Percentiles rank a stretch among this genome's conserved stretches.
Conservation (phyloP, 1,140 invertebrate species). For the Adelges cooleyi region DNA sequence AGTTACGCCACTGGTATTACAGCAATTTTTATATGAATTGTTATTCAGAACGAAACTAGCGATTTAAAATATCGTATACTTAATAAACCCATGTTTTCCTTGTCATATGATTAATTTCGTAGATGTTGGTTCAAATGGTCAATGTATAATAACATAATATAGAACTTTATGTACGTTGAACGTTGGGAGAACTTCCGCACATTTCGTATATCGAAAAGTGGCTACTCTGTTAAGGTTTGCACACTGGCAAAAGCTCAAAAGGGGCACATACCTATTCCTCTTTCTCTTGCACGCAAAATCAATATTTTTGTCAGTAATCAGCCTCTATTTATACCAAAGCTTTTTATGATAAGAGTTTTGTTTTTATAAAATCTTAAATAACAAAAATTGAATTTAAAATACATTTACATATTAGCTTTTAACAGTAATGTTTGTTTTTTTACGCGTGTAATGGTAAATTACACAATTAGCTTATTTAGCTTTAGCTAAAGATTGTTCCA, state of each 20-base stretch:
- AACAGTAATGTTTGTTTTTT: no score
- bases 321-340: neutral
- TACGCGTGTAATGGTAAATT: no score
- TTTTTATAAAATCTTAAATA: neutral
- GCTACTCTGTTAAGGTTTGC: constrained; percentile 27
- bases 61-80: no score
- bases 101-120: no score
- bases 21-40: no score
- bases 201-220: constrained; percentile 7
- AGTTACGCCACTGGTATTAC: no score
- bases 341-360: constrained; percentile 5
- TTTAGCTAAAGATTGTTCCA: no score
- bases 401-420: neutral
- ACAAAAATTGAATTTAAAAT: neutral
- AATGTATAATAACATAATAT: no score
- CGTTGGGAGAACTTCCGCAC: neutral
- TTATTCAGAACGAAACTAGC: no score
- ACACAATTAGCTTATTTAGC: no score
- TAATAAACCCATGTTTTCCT: no score
- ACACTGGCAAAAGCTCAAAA: constrained; percentile 15
- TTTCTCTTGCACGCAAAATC: neutral
- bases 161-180: neutral
- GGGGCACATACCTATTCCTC: neutral
- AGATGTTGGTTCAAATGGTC: no score
- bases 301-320: constrained; percentile 1